Base-by-base conservation (phyloP, 2,113 vertebrate genomes). In the Ciconia maguari region DNA sequence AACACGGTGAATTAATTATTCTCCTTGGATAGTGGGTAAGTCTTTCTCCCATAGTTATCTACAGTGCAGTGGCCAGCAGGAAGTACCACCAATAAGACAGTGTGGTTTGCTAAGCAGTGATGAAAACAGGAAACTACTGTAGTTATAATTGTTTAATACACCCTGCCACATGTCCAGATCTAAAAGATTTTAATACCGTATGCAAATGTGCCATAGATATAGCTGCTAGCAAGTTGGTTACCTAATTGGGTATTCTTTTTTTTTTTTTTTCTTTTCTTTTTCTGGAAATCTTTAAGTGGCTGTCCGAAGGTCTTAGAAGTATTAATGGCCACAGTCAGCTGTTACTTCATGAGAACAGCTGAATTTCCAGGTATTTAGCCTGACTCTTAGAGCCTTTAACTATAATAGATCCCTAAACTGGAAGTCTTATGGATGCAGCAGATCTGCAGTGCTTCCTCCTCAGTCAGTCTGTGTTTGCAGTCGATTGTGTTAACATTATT, bases 41-140 rank as follows among this genome's bases (percentile, higher is more conserved):
- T 94, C 95, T 93, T 83, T 96, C 96, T 94, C 93, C 95, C 94
- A 27, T 94, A 81, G 96, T 92, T 97, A 97, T 94, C 97, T 98
- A 97, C 97, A 98, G 98, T 98, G 98, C 97, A 97, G 97, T 94
- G 97, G 97, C 96, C 96, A 95, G 97, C 93, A 91, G 96, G 95
- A 93, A 93, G 91, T 82, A 90, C 96, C 97, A 94, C 95, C 95
- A 65, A 55, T 96, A 87, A 68, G 97, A 98, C 89, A 79, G 97
- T 77, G 74, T 96, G 97, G 97, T 97, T 83, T 72, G 97, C 97
- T 97, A 96, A 98, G 98, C 97, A 49, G 97, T 97, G 97, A 94
- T 84, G 94, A 93, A 89, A 98, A 96, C 30, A 57, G 97, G 94
- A 89, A 96, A 97, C 90, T 97, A 97, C 95, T 32, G 34, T 89